Conservation (phyloP, 2,888 invertebrate genomes). For the Drosophila parthenogenetica region DNA sequence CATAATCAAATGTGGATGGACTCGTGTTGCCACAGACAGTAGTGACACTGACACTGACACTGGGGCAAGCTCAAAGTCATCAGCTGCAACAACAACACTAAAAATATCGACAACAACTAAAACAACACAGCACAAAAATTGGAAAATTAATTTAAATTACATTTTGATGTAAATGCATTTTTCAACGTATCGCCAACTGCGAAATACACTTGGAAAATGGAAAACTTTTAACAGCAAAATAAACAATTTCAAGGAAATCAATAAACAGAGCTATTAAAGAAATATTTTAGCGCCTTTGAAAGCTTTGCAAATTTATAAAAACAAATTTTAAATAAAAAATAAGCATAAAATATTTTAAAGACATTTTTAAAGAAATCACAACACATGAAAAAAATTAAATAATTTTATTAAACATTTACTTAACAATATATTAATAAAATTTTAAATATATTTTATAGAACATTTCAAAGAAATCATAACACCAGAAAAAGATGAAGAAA, state of each 20-base stretch:
- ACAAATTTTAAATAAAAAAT: too few species aligned
- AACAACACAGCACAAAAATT: conserved; percentile 72
- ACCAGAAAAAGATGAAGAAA: too few species aligned
- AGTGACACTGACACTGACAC: conserved; percentile 47
- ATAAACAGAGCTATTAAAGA: not conserved
- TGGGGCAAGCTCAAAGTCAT: conserved; percentile 7
- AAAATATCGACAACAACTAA: not conserved
- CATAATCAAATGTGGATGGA: conserved; percentile 82
- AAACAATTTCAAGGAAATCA: not conserved
- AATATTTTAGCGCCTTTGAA: too few species aligned
- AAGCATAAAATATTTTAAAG: too few species aligned
- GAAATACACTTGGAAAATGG: conserved; percentile 16
- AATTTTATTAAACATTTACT: too few species aligned
- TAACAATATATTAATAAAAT: too few species aligned
- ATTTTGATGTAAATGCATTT: conserved; percentile 85
- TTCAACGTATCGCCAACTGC: conserved; percentile 75
- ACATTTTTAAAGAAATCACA: too few species aligned
- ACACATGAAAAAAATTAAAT: too few species aligned
- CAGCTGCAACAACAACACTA: conserved; percentile 21
- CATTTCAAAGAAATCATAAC: too few species aligned
- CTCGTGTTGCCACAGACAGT: conserved; percentile 45
- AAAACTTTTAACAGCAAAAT: not conserved
- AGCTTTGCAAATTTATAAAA: too few species aligned
- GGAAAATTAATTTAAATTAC: conserved; percentile 85
- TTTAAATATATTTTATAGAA: too few species aligned